A percentile compares a stretch with the other conserved stretches of the same genome.
Conservation (phyloP, 37 sponge, comb jelly and placozoan species). For the Diacarnus erythraeanus region DNA sequence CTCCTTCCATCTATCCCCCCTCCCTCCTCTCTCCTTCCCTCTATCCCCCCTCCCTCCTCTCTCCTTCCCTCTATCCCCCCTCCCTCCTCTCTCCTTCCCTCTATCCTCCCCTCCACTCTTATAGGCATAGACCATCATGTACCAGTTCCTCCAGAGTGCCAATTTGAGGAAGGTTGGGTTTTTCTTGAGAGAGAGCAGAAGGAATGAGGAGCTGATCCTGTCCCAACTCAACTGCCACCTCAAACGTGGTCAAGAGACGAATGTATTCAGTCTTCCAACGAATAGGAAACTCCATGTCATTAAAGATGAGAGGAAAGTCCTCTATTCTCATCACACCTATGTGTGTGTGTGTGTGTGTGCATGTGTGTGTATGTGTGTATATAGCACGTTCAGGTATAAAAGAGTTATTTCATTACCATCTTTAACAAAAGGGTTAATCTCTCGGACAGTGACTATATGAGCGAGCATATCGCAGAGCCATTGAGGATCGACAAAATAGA, state of each 20-base stretch:
- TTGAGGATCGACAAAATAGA: constrained; percentile 94
- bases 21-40: too few relatives aligned
- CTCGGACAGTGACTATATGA: constrained; percentile 78
- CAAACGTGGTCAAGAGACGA: constrained; percentile 84
- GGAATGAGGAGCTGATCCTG: constrained; percentile 74
- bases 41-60: too few relatives aligned
- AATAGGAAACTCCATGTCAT: constrained; percentile 82
- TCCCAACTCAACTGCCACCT: constrained; percentile 81
- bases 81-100: too few relatives aligned
- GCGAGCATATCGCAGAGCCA: constrained; percentile 89
- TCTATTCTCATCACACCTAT: constrained; percentile 70
- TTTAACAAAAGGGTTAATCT: constrained; percentile 70
- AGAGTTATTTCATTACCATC: constrained; percentile 44
- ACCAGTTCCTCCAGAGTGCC: constrained; percentile 37
- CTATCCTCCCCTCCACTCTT: too few relatives aligned
- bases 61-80: too few relatives aligned
- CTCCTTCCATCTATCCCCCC: too few relatives aligned
- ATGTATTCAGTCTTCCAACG: constrained; percentile 80
- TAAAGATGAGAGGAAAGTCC: constrained; percentile 72
- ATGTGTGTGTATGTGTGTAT: neutral
- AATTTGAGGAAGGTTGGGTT: constrained; percentile 40
- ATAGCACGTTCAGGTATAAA: neutral
- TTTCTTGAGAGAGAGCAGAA: constrained; percentile 58
- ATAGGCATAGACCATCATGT: too few relatives aligned
- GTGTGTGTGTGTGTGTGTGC: neutral